Conservation (phyloP, 2,113 vertebrate genomes). For the Accipiter cooperii region DNA sequence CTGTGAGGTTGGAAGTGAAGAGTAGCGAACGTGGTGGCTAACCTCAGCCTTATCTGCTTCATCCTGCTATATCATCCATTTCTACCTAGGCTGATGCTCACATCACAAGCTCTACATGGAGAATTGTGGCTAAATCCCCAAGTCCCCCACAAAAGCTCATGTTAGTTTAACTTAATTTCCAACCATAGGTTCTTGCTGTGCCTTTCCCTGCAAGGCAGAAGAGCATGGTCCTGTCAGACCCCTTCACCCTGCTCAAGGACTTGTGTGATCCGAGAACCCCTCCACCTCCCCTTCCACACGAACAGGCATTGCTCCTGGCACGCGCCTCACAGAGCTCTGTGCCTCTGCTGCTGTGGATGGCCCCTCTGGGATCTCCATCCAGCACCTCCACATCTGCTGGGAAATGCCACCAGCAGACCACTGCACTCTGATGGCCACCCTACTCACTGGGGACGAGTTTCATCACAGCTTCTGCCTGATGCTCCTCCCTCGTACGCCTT, state of each 20-base stretch:
- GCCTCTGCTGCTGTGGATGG: neutral
- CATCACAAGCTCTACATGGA: neutral
- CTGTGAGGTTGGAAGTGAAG: neutral
- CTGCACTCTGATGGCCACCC: neutral
- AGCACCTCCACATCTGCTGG: neutral
- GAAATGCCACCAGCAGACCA: neutral
- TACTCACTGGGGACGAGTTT: neutral
- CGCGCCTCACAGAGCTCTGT: neutral
- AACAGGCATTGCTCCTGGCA: neutral
- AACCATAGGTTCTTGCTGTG: neutral
- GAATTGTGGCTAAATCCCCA: neutral
- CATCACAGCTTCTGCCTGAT: neutral
- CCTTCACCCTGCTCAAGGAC: neutral
- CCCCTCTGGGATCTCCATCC: too few relatives aligned
- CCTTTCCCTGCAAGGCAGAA: neutral
- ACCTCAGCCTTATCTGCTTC: neutral
- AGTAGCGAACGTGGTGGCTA: neutral
- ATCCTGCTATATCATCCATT: neutral
- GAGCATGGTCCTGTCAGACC: neutral
- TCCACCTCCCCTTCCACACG: neutral
- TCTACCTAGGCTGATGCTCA: neutral
- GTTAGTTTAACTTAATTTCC: neutral
- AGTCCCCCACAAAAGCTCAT: neutral
- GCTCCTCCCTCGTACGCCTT: neutral
- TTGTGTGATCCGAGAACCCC: rapidly evolving